A percentile compares a stretch with the other conserved stretches of the same genome.
Evolutionary conservation across 1,140 invertebrate species (phyloP).

Genomic region (Calliopsis andreniformis): DNA sequence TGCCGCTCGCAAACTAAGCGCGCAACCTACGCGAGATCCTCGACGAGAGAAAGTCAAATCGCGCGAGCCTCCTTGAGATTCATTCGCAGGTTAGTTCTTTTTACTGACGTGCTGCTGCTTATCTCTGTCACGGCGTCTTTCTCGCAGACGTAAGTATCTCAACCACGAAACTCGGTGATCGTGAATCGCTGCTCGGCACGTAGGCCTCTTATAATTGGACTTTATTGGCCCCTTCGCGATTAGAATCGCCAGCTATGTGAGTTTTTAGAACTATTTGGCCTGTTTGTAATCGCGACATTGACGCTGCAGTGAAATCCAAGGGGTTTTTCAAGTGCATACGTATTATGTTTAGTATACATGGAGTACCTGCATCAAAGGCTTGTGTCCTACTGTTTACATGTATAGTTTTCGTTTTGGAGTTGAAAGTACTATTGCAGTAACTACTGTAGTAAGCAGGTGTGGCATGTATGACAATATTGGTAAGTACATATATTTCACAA

Average conservation of each 20-base stretch:
- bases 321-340: too few species aligned
- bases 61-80: conserved; percentile 44
- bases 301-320: too few species aligned
- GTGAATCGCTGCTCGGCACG: conserved; percentile 1
- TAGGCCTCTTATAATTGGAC: conserved; percentile 45
- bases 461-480: too few species aligned
- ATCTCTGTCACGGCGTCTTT: not conserved
- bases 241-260: conserved; percentile 30
- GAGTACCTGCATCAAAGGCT: too few species aligned
- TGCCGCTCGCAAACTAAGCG: conserved; percentile 4
- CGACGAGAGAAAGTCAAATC: conserved; percentile 22
- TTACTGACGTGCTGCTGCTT: not conserved
- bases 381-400: too few species aligned
- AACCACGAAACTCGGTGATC: conserved; percentile 23
- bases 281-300: too few species aligned
- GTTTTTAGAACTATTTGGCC: not conserved
- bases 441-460: too few species aligned
- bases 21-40: conserved; percentile 12
- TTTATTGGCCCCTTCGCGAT: conserved; percentile 46
- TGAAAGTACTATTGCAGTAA: too few species aligned
- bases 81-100: conserved; percentile 23
- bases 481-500: too few species aligned
- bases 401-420: too few species aligned
- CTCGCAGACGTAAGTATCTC: conserved; percentile 21
- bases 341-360: too few species aligned